Percentiles rank a stretch among this genome's conserved stretches.
These are phyloP conservation scores for Oegoconia quadripuncta DNA, from an alignment of 2,888 invertebrate genomes.

Conservation along the genomic window DNA sequence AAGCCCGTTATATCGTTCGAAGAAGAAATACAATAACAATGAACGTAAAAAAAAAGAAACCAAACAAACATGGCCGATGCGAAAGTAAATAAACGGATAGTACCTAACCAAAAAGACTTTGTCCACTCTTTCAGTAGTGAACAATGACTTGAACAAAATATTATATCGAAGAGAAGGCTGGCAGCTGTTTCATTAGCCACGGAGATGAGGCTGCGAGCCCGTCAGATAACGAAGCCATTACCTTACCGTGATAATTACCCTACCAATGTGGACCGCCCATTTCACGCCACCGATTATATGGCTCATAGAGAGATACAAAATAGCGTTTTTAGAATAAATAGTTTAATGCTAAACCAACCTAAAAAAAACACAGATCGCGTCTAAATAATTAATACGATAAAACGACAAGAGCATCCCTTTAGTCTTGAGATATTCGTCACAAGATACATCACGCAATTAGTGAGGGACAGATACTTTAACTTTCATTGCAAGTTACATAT, in stretches of 20 bases:
- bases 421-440: constrained; percentile 7
- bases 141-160: constrained; percentile 31
- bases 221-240: constrained; percentile 66
- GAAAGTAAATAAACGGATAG: no score
- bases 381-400: no score
- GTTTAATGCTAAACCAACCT: no score
- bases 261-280: constrained; percentile 41
- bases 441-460: constrained; percentile 11
- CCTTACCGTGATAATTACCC: constrained; percentile 58
- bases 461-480: constrained; percentile 14
- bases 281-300: no score
- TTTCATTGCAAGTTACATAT: constrained; percentile 8
- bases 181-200: constrained; percentile 48
- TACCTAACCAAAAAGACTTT: constrained; percentile 18
- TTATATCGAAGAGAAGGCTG: constrained; percentile 39
- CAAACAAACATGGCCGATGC: no score
- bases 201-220: constrained; percentile 42
- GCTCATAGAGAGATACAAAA: no score
- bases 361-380: no score
- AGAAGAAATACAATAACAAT: no score
- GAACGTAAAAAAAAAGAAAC: not conserved
- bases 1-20: no score
- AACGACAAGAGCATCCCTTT: no score
- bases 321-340: no score
- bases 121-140: constrained; percentile 26